Evolutionary conservation across 2,113 vertebrate species (phyloP).

Genomic region (Apteryx mantelli): DNA sequence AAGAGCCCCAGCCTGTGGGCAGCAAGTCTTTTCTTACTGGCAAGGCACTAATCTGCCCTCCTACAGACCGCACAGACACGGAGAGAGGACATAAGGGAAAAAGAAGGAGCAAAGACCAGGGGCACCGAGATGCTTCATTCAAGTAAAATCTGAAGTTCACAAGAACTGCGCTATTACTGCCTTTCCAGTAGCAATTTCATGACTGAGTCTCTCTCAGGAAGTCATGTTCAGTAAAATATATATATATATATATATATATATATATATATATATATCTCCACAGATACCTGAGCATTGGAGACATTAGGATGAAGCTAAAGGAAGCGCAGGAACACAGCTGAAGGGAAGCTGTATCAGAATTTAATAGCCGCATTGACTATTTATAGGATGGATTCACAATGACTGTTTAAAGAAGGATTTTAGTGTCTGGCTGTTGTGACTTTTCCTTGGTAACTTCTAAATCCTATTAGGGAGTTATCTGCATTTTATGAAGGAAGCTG

Average conservation of each 20-base stretch:
- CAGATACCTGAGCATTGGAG: background rate
- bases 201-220: background rate
- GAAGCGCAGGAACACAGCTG: background rate
- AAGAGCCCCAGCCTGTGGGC: accelerated
- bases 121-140: background rate
- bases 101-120: background rate
- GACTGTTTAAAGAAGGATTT: conserved; percentile 2
- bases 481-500: background rate
- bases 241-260: no score
- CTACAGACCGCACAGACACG: background rate
- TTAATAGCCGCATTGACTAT: background rate
- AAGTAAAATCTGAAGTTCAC: no score
- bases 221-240: background rate
- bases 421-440: background rate
- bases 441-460: background rate
- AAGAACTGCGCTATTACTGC: background rate
- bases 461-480: background rate
- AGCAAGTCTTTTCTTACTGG: background rate
- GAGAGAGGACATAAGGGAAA: background rate
- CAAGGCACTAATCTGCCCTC: background rate
- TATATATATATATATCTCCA: background rate
- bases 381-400: background rate
- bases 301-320: background rate
- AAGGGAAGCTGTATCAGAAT: background rate
- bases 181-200: background rate